Percentiles rank a stretch among this genome's conserved stretches.
Evolutionary conservation across 2,888 invertebrate genomes (phyloP).

Genomic region (Gymnosoma rotundatum): DNA sequence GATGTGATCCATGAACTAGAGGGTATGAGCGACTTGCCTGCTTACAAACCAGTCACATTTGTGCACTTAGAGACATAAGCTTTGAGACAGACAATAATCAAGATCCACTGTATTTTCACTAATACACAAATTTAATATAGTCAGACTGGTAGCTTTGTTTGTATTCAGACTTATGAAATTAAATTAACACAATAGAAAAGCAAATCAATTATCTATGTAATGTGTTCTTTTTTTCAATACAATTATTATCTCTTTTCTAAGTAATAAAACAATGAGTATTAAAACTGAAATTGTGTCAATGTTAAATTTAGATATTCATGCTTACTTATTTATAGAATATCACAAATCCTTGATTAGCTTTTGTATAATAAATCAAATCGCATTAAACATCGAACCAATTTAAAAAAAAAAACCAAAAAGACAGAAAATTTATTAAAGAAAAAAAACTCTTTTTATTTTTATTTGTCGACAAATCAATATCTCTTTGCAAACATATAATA

Average conservation of each 20-base stretch:
- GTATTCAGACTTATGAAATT: not conserved
- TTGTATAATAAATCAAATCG: too few species aligned
- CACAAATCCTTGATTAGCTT: not conserved
- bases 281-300: slow-evolving; percentile 43
- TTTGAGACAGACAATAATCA: too few species aligned
- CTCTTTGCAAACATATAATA: too few species aligned
- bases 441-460: not conserved
- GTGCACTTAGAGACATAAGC: too few species aligned
- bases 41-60: too few species aligned
- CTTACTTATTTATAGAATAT: not conserved
- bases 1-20: too few species aligned
- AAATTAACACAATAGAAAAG: not conserved
- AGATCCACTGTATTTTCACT: too few species aligned
- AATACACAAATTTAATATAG: too few species aligned
- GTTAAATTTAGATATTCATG: slow-evolving; percentile 26
- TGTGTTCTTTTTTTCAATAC: not conserved
- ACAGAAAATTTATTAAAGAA: not conserved
- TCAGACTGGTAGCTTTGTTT: not conserved
- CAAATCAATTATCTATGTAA: slow-evolving; percentile 19
- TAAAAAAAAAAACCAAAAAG: not conserved
- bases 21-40: too few species aligned
- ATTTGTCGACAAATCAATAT: too few species aligned
- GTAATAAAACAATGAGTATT: slow-evolving; percentile 27
- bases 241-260: slow-evolving; percentile 22
- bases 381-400: not conserved